Conservation (phyloP, 2,113 vertebrate genomes). For the Leptocoma aspasia region DNA sequence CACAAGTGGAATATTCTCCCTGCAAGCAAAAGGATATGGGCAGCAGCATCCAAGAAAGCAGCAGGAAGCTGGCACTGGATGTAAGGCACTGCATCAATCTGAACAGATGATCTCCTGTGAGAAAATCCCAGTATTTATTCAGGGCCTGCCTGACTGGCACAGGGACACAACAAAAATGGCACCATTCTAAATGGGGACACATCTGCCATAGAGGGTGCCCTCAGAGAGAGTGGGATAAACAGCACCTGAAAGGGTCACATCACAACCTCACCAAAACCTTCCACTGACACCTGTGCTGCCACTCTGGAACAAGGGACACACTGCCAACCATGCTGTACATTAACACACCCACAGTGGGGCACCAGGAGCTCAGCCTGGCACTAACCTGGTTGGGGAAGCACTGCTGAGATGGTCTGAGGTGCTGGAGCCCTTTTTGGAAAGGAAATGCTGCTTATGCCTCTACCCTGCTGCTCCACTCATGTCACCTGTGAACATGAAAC, state of each 20-base stretch:
- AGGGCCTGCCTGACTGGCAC: not conserved
- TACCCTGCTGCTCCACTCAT: not conserved
- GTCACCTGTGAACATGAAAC: not conserved
- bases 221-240: not conserved
- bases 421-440: not conserved
- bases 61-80: slow-evolving; percentile 37
- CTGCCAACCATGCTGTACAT: not conserved
- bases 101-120: slow-evolving; percentile 40
- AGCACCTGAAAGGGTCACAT: not conserved
- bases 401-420: not conserved
- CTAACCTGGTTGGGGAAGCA: not conserved
- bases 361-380: not conserved
- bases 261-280: not conserved
- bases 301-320: not conserved
- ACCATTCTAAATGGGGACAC: not conserved
- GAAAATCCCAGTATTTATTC: slow-evolving; percentile 35
- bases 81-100: not conserved
- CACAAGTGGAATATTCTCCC: not conserved
- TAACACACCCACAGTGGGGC: accelerated
- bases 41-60: slow-evolving; percentile 27
- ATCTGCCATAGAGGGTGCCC: not conserved
- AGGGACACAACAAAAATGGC: not conserved
- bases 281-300: not conserved
- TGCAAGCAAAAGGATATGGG: not conserved
- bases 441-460: not conserved